Evolutionary conservation across 2,113 vertebrate species (phyloP).

Genomic region (Hydropotes inermis): DNA sequence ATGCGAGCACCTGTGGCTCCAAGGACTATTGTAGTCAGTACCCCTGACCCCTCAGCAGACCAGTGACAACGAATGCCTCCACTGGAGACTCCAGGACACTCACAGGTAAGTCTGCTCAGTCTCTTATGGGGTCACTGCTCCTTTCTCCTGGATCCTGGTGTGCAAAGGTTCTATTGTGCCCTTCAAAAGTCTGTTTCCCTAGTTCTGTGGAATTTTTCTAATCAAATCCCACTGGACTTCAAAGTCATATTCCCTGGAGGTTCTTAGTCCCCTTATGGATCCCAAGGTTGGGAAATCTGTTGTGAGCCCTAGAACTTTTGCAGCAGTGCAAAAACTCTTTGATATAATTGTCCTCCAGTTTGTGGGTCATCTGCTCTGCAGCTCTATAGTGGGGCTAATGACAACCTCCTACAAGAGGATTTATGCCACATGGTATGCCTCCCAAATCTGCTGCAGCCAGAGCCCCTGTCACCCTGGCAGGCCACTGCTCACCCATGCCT

Average conservation of each 20-base stretch:
- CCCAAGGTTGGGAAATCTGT: neutral
- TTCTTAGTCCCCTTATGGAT: neutral
- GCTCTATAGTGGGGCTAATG: neutral
- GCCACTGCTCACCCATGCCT: neutral
- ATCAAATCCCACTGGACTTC: neutral
- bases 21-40: neutral
- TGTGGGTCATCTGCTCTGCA: neutral
- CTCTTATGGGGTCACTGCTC: neutral
- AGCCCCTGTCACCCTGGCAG: neutral
- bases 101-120: neutral
- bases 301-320: neutral
- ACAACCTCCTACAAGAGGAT: neutral
- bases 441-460: neutral
- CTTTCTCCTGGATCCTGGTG: neutral
- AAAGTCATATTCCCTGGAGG: neutral
- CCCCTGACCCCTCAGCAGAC: neutral
- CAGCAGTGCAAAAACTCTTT: neutral
- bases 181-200: neutral
- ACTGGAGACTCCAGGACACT: neutral
- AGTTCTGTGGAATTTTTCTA: neutral
- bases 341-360: neutral
- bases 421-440: neutral
- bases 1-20: neutral
- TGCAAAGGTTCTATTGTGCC: neutral
- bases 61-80: neutral